Conservation (phyloP, 2,113 vertebrate species). For the Phalacrocorax brasilianus region DNA sequence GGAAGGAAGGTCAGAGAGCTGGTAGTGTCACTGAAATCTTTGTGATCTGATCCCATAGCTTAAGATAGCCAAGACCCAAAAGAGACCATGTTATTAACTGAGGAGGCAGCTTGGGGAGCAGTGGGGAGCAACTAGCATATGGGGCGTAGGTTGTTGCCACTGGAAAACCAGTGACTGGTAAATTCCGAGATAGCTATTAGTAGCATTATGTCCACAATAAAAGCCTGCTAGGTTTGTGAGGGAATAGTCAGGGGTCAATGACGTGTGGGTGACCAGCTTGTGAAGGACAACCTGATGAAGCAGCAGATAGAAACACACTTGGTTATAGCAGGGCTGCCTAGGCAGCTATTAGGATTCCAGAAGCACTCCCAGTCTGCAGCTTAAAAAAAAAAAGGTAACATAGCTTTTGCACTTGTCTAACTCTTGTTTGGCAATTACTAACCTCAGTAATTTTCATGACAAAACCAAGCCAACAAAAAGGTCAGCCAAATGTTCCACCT, state of each 20-base stretch:
- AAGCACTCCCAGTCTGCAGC: neutral
- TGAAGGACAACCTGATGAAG: neutral
- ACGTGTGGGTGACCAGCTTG: neutral
- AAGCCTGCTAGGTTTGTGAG: neutral
- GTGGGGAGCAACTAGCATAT: neutral
- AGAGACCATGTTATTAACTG: neutral
- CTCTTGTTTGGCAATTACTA: neutral
- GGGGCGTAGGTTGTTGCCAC: neutral
- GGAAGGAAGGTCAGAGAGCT: neutral
- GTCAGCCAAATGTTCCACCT: neutral
- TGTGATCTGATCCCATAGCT: neutral
- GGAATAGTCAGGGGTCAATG: accelerated
- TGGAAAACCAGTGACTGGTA: neutral
- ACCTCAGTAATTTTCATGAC: neutral
- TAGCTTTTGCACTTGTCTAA: neutral
- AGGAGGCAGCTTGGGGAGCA: neutral
- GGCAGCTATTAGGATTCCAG: neutral
- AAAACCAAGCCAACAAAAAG: neutral
- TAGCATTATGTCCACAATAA: neutral
- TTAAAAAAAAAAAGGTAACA: neutral
- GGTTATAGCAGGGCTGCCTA: neutral
- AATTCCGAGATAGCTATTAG: neutral
- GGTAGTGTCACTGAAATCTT: neutral
- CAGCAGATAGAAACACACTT: neutral
- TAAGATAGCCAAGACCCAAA: neutral